phyloP scores from a whole-genome alignment of 2,888 invertebrate genomes.

The Hydrotaea diabolus region DNA sequence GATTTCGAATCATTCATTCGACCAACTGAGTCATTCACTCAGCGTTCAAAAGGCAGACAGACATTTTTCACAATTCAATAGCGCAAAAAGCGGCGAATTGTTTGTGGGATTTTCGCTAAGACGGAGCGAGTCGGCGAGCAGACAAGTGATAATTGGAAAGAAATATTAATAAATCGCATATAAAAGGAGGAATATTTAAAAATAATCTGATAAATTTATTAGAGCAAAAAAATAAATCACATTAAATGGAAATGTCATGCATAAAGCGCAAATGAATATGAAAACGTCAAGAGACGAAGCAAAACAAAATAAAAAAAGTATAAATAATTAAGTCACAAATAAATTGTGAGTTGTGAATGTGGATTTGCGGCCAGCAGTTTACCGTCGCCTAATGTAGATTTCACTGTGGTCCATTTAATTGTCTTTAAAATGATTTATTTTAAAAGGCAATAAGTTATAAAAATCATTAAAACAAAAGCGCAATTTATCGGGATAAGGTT shows the following conservation, averaged over 20 bases:
- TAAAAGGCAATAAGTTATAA: no score
- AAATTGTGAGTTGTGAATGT: not conserved
- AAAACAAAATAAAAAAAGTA: not conserved
- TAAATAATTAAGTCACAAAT: constrained; percentile 9
- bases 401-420: no score
- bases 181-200: not conserved
- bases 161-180: constrained; percentile 20
- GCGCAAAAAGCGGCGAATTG: constrained; percentile 71
- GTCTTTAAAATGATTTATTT: no score
- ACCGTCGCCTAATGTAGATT: not conserved
- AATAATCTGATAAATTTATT: not conserved
- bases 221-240: not conserved
- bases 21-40: constrained; percentile 45
- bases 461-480: no score
- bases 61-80: constrained; percentile 69
- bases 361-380: not conserved
- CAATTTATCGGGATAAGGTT: no score
- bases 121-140: constrained; percentile 66
- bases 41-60: constrained; percentile 15
- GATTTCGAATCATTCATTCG: not conserved
- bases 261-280: not conserved
- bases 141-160: constrained; percentile 63
- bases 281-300: not conserved
- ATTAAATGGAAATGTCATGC: not conserved
- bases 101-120: constrained; percentile 71